Evolutionary conservation across 1,140 invertebrate genomes (phyloP).

Genomic region (Pachypeltis micranthus): DNA sequence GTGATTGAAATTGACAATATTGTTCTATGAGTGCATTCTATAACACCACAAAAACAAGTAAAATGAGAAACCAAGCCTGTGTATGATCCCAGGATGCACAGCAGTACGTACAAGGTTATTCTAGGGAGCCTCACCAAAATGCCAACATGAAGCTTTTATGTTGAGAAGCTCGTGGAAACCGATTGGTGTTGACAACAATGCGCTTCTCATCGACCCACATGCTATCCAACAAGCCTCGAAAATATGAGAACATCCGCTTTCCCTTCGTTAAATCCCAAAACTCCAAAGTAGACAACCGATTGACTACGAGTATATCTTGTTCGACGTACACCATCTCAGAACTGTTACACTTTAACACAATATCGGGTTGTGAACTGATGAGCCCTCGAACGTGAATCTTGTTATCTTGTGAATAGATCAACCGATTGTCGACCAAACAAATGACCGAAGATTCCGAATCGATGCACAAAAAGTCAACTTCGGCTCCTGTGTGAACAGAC

Average conservation of each 20-base stretch:
- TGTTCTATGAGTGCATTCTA: too few relatives aligned
- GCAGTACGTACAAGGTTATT: too few relatives aligned
- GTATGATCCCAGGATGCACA: too few relatives aligned
- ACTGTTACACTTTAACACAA: too few relatives aligned
- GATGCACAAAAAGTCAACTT: not conserved
- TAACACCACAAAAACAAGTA: too few relatives aligned
- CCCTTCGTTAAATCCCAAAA: slow-evolving; percentile 1
- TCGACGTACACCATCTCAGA: not conserved
- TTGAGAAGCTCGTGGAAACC: too few relatives aligned
- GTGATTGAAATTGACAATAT: too few relatives aligned
- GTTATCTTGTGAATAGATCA: slow-evolving; percentile 9
- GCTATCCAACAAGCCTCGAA: not conserved
- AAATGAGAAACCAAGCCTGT: too few relatives aligned
- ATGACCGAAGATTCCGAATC: not conserved
- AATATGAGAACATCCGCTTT: not conserved
- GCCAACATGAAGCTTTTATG: too few relatives aligned
- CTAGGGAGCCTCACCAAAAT: too few relatives aligned
- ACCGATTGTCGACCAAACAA: not conserved
- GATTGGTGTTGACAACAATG: too few relatives aligned
- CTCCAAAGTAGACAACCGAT: not conserved
- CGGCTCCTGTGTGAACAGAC: not conserved
- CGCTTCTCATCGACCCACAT: slow-evolving; percentile 11
- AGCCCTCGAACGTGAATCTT: not conserved
- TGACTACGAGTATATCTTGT: slow-evolving; percentile 1
- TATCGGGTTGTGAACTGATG: not conserved